Evolutionary conservation across 2,797 vertebrate species (phyloP), one percentile per base, ranked within the genome.

Genomic region (Lagorchestes hirsutus): DNA sequence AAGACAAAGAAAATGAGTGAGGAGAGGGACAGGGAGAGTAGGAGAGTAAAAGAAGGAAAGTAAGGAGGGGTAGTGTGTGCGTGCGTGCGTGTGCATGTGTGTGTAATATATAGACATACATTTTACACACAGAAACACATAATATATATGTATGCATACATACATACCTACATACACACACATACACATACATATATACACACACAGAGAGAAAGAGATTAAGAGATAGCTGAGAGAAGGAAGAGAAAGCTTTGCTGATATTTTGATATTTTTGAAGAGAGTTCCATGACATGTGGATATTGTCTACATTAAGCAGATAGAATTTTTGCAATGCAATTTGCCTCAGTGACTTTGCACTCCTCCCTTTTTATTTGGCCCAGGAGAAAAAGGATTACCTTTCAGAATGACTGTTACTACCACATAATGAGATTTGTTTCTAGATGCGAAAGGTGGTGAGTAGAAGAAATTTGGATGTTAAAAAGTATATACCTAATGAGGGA

Each of bases 281-380:
- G 82, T 59, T 31, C 31, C 59, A 62, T 62, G 46, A 50, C 28
- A 90, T 22, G n/a, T 40, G 52, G 46, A 52, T 8, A 2, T 90
- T 27, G 9, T 50, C 40, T 28, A 90, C 22, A 52, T 52, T 90
- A 50, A 50, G 8, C 87, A 50, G n/a, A 40, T 8, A 22, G 6
- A 22, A 5, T 90, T 90, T 40, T 29, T 52, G 40, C 28, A 90
- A 28, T 90, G 18, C 18, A 0, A 52, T 12, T 90, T 90, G 40
- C 6, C 1, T 90, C 40, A 24, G 46, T 50, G 87, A 5, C 50
- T 13, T 11, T 50, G 87, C 28, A 22, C 82, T 96, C n/a, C 50
- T 24, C 95, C 54, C 28, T 67, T 27, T 67, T 8, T 90, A n/a
- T 95, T 94, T 96, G 95, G 96, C 74, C 96, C 6, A 97, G 50